Percentiles rank a stretch among this genome's conserved stretches.
Conservation (phyloP, 2,113 vertebrate genomes). For the Sylvietta virens region DNA sequence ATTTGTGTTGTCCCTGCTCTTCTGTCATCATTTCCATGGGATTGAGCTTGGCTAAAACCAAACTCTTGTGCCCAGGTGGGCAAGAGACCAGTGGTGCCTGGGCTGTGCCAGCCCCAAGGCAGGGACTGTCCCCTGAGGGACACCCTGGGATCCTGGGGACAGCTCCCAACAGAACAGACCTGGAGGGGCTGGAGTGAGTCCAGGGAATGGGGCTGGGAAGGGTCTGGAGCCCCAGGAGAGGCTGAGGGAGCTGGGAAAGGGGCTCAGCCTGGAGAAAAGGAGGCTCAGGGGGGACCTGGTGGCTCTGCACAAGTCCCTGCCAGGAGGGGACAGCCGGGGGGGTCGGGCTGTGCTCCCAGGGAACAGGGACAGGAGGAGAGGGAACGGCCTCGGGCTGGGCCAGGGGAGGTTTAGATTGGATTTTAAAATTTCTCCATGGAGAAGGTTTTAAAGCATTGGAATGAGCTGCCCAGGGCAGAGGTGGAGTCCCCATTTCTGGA, state of each 20-base stretch:
- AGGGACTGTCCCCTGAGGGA: neutral
- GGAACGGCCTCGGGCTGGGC: neutral
- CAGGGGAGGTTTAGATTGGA: fast-evolving
- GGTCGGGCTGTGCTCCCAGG: neutral
- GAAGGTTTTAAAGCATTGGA: fast-evolving
- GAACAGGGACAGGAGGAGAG: neutral
- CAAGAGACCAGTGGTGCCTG: neutral
- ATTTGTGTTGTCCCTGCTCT: neutral
- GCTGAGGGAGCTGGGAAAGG: neutral
- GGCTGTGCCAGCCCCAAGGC: neutral
- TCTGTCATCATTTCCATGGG: neutral
- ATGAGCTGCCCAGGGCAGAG: neutral
- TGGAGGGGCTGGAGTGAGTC: neutral
- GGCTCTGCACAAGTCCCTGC: neutral
- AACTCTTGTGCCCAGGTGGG: neutral
- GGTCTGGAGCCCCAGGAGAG: neutral
- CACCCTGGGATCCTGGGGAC: neutral
- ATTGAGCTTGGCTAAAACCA: neutral
- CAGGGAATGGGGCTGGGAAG: neutral
- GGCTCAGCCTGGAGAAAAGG: neutral
- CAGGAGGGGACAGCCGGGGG: neutral
- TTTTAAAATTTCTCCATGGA: too few relatives aligned
- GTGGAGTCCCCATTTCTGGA: fast-evolving
- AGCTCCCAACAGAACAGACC: fast-evolving
- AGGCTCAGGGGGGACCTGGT: neutral